Percentiles rank a stretch among this genome's conserved stretches.
phyloP scores from a whole-genome alignment of 2,888 invertebrate species.

The Tenthredo notha region DNA sequence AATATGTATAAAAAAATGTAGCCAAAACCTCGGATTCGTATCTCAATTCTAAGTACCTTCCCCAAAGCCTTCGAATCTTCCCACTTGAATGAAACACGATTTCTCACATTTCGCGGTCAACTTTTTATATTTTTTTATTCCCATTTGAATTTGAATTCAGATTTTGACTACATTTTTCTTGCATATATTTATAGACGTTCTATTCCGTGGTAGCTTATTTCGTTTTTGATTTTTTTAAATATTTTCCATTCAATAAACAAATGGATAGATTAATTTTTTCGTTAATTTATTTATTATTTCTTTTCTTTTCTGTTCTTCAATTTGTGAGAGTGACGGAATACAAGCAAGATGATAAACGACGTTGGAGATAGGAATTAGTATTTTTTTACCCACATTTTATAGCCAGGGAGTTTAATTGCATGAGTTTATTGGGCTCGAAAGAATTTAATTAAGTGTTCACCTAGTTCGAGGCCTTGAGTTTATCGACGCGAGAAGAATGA shows the following conservation, averaged over 20 bases:
- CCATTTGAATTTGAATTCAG: too few relatives aligned
- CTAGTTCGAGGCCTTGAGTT: slow-evolving; percentile 19
- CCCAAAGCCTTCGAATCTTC: too few relatives aligned
- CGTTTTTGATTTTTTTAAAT: not conserved
- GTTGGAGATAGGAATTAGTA: not conserved
- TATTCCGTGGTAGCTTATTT: too few relatives aligned
- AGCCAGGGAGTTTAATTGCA: not conserved
- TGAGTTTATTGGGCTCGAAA: slow-evolving; percentile 25
- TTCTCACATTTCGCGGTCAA: too few relatives aligned
- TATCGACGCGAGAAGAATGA: slow-evolving; percentile 9
- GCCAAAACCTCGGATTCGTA: too few relatives aligned
- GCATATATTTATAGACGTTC: too few relatives aligned
- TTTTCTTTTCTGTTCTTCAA: not conserved
- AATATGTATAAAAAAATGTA: too few relatives aligned
- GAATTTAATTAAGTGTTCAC: slow-evolving; percentile 40
- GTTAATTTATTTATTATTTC: not conserved
- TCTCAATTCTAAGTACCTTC: too few relatives aligned
- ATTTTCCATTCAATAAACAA: not conserved
- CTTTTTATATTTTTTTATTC: too few relatives aligned
- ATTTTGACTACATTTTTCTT: too few relatives aligned
- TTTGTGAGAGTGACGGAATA: not conserved
- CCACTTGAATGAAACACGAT: too few relatives aligned
- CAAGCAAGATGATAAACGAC: not conserved
- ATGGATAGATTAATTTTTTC: not conserved
- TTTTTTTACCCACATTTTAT: slow-evolving; percentile 2